phyloP scores from a whole-genome alignment of 2,888 invertebrate species.

The Drosophila pseudotakahashii region DNA sequence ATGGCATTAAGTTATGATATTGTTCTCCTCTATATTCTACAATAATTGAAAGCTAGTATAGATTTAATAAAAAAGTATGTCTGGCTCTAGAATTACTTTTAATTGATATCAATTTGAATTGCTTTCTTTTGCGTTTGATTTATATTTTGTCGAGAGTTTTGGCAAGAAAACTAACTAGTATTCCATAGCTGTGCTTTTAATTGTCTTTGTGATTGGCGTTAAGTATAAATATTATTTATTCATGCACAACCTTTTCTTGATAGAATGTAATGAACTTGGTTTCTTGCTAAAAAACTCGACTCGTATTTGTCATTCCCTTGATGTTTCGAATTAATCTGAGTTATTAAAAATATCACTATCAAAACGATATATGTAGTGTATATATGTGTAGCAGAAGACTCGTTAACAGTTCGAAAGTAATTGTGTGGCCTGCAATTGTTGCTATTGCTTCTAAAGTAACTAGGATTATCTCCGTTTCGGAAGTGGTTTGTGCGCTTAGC shows the following conservation, averaged over 20 bases:
- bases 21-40: slow-evolving; percentile 34
- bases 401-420: slow-evolving; percentile 67
- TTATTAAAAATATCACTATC: slow-evolving; percentile 36
- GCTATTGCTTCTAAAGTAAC: slow-evolving; percentile 73
- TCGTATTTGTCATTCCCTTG: slow-evolving; percentile 13
- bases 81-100: slow-evolving; percentile 35
- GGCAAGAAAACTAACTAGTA: background rate
- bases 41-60: slow-evolving; percentile 65
- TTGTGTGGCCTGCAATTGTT: slow-evolving; percentile 65
- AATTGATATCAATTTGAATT: slow-evolving; percentile 42
- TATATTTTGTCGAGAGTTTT: slow-evolving; percentile 4
- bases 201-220: slow-evolving; percentile 1
- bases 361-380: slow-evolving; percentile 38
- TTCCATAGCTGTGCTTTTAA: background rate
- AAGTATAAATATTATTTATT: background rate
- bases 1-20: slow-evolving; percentile 67
- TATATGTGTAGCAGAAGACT: slow-evolving; percentile 61
- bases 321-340: slow-evolving; percentile 17
- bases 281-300: slow-evolving; percentile 9
- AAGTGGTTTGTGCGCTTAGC: slow-evolving; percentile 71
- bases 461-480: slow-evolving; percentile 31
- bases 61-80: slow-evolving; percentile 47
- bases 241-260: background rate
- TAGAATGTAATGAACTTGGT: background rate
- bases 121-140: slow-evolving; percentile 20